Evolutionary conservation across 2,888 invertebrate species (phyloP), one percentile per base, ranked within the genome.

Genomic region (Leptarthrus brevirostris): DNA sequence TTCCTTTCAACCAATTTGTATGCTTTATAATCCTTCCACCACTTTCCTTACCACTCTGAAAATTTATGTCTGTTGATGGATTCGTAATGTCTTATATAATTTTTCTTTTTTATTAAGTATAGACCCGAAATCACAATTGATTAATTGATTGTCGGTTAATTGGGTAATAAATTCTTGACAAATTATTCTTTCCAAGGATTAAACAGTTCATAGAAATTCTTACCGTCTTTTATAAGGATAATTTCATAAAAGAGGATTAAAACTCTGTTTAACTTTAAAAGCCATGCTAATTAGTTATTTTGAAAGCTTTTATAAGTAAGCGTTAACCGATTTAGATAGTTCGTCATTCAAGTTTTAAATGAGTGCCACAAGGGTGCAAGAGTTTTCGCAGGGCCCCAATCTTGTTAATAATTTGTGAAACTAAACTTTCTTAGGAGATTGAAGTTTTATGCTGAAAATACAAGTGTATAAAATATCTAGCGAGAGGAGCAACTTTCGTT

Each of bases 321-420:
- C 36, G 58, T 58, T 58, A 58, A 58, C 36, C 58, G 58, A 58
- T 58, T 58, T 58, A 58, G 58, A 58, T 58, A 58, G 58, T 58
- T 58, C 58, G 36, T 58, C 58, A 58, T 58, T 36, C 36, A 58
- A 58, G 58, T 58, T 58, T 58, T 58, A 58, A 58, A 58, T 58
- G 58, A 12, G 18, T 58, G 58, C 58, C 58, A 58, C 40, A 58
- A 58, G 58, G 58, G 58, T n/a, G 58, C 58, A 16, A 16, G 58
- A 58, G 58, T 58, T 58, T 40, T 36, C 18, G 8, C 20, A 58
- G 34, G 20, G 58, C 36, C 34, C 16, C 58, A 58, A 58, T 34
- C 58, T 58, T 58, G 58, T 58, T 58, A 58, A 58, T 58, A 58
- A 58, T 58, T 36, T 58, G 58, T 18, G 36, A 36, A 58, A 58